Percentiles rank a stretch among this genome's conserved stretches.
These are phyloP conservation scores for Callocephalon fimbriatum DNA, from an alignment of 2,113 vertebrate species.

Conservation along the genomic window DNA sequence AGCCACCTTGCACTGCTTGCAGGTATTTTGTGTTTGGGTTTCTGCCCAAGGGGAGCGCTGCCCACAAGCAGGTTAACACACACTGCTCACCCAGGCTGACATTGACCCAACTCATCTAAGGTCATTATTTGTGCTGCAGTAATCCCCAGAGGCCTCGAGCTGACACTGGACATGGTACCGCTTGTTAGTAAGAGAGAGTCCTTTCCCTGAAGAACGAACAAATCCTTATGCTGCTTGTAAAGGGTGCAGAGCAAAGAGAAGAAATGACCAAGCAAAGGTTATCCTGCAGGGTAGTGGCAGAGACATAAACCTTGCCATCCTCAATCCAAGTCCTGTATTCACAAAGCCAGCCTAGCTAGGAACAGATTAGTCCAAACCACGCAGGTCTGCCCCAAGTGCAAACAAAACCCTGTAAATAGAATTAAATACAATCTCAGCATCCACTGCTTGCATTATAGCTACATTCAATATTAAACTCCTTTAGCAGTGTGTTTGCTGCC, in stretches of 20 bases:
- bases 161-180: accelerated
- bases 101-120: not conserved
- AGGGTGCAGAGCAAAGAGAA: not conserved
- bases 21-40: not conserved
- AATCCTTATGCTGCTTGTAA: accelerated
- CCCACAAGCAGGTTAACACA: not conserved
- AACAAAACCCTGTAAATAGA: not conserved
- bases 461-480: accelerated
- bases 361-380: not conserved
- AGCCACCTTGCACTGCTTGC: accelerated
- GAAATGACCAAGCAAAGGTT: not conserved
- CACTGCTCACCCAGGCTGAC: not conserved
- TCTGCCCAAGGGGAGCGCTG: not conserved
- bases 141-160: not conserved
- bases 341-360: not conserved
- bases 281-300: not conserved
- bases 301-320: not conserved
- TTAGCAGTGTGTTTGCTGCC: not conserved
- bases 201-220: not conserved
- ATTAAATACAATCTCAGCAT: not conserved
- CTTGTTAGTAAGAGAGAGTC: not conserved
- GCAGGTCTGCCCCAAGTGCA: accelerated
- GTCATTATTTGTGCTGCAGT: not conserved
- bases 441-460: accelerated
- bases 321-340: not conserved